A percentile compares a stretch with the other conserved stretches of the same genome.
phyloP scores from a whole-genome alignment of 2,888 invertebrate species.

The Priocnemis perturbator region DNA sequence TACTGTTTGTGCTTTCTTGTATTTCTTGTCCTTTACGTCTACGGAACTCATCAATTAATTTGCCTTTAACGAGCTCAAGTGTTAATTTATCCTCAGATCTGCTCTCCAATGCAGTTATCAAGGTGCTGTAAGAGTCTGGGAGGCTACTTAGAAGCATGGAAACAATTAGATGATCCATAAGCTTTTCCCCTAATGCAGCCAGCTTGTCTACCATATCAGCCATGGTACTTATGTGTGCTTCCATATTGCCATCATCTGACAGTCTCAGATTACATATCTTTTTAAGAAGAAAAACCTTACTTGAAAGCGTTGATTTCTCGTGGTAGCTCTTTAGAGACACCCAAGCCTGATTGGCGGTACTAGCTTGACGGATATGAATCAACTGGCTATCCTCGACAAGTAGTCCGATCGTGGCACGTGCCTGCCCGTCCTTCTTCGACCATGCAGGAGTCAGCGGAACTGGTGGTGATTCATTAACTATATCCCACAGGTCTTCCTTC shows the following conservation, averaged over 20 bases:
- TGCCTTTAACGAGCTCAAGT: too few relatives aligned
- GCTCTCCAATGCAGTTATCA: conserved; percentile 19
- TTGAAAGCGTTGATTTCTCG: conserved; percentile 14
- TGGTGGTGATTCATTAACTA: neutral
- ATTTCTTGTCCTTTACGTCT: conserved; percentile 5
- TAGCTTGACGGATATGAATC: conserved; percentile 9
- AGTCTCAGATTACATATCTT: conserved; percentile 14
- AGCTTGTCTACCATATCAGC: too few relatives aligned
- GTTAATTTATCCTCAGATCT: conserved; percentile 10
- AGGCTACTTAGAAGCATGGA: conserved; percentile 15
- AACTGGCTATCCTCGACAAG: conserved; percentile 21
- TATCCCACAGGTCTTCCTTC: conserved; percentile 11
- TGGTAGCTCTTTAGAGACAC: conserved; percentile 12
- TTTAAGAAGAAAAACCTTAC: too few relatives aligned
- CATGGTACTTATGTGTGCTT: conserved; percentile 3
- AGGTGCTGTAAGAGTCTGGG: conserved; percentile 14
- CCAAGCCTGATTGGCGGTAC: conserved; percentile 16
- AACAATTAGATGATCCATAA: conserved; percentile 11
- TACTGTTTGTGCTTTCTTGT: neutral
- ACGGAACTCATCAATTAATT: conserved; percentile 16
- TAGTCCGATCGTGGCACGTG: too few relatives aligned
- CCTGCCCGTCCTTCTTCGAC: too few relatives aligned
- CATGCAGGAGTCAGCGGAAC: too few relatives aligned
- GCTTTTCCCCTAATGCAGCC: conserved; percentile 6
- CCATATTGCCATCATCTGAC: conserved; percentile 16